Evolutionary conservation across 2,113 vertebrate species (phyloP), one percentile per base, ranked within the genome.

Genomic region (Corydoras sp.): DNA sequence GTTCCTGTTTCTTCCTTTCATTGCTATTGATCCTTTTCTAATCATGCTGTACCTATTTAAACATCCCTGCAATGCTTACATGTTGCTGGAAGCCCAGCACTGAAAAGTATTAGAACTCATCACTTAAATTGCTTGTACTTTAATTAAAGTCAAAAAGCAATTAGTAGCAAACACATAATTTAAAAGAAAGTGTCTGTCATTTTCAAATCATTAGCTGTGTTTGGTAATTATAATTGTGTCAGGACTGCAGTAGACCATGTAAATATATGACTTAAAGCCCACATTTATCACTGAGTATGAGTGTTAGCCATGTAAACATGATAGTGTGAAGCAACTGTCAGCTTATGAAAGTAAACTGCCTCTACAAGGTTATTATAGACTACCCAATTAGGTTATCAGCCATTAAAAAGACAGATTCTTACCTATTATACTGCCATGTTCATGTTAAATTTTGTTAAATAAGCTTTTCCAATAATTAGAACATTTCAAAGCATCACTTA

Each of bases 91-190:
- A 76, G 75, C 68, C 69, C n/a, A 69, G 76, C 77, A 73, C 71
- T 65, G 64, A 49, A 74, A 76, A 71, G 64, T 75, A 61, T 69
- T 65, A 76, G 58, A 79, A 85, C 84, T 81, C 81, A 81, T 87
- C 80, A 85, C 74, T 86, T 80, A 79, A 85, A 85, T 82, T 82
- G 81, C 69, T 76, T 82, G 81, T 79, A 76, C 79, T 87, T 85
- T 90, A 86, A 90, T 89, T 88, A 86, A 88, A 86, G 83, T 83
- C 84, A 83, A 82, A 80, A 76, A 75, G 84, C 83, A 86, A 87
- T 89, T 86, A 88, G 78, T 50, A 82, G 72, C 70, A 14, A 62
- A 9, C 71, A 75, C 77, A 85, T 78, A 79, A 80, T 79, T 85
- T 84, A 85, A 83, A 81, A 85, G 79, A 76, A 85, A 80, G 80